Evolutionary conservation across 2,113 vertebrate genomes (phyloP), one percentile per base, ranked within the genome.

Genomic region (Muntiacus reevesi): DNA sequence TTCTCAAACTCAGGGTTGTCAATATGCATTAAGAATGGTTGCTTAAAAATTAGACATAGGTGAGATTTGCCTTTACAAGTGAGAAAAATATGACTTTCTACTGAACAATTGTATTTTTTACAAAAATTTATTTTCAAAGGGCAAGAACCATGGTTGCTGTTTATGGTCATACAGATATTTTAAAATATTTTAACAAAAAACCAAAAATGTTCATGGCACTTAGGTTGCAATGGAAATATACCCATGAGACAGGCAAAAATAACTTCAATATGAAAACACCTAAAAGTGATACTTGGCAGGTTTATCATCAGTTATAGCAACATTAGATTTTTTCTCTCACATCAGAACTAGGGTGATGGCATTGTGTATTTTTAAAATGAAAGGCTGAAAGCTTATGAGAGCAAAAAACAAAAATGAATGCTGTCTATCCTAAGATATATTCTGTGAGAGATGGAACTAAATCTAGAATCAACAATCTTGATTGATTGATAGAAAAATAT

Each of bases 291-390:
- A 57, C 50, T 84, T 81, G 89, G 3, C 87, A 97, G 57, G 62
- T 88, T 79, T 90, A 81, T 54, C 4, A 54, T 40, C n/a, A 55
- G 86, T 91, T 64, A 14, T 64, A 85, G 64, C 4, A 43, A 82
- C 5, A 2, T 57, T 78, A 52, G 78, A 50, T 45, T 88, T 88
- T n/a, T 81, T 4, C 36, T 94, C 25, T 96, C 76, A 85, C 30
- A 25, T 90, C 23, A 92, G 16, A 90, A 90, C 7, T 76, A 54
- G 27, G 25, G 64, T 82, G 86, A 84, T 92, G 76, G 19, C 74
- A 95, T 25, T 84, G 9, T 30, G 36, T 76, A 45, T 90, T 97
- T 96, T 92, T 85, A 89, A 97, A 96, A 74, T 52, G 30, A 94
- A 97, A 88, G 2, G n/a, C 83, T 95, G 28, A 95, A 96, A 81